Evolutionary conservation across 2,888 invertebrate genomes (phyloP).

Genomic region (Seira musarum): DNA sequence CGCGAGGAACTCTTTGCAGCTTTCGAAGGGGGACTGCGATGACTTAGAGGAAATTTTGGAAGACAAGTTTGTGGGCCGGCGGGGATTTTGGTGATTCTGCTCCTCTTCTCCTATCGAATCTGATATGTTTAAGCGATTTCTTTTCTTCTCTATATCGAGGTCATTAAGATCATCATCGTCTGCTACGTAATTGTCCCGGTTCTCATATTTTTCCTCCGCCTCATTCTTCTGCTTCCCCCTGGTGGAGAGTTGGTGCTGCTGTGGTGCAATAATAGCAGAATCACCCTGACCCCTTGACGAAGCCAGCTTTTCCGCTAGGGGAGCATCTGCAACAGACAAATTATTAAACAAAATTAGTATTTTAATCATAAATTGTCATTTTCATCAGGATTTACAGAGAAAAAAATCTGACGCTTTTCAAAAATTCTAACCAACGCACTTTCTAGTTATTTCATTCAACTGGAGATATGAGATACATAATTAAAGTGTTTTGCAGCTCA

Average conservation of each 20-base stretch:
- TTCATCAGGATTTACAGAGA: no score
- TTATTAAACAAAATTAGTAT: no score
- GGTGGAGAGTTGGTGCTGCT: slow-evolving; percentile 64
- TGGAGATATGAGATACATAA: no score
- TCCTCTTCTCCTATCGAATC: slow-evolving; percentile 34
- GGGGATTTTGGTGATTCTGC: slow-evolving; percentile 4
- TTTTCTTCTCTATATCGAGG: slow-evolving; percentile 24
- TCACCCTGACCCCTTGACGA: slow-evolving; percentile 66
- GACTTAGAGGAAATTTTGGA: slow-evolving; percentile 29
- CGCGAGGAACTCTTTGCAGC: slow-evolving; percentile 66
- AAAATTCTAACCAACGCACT: neutral
- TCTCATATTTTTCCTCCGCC: slow-evolving; percentile 65
- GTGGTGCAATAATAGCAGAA: slow-evolving; percentile 65
- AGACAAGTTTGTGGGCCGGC: slow-evolving; percentile 41
- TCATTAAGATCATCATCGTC: slow-evolving; percentile 28
- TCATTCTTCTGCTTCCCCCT: slow-evolving; percentile 64
- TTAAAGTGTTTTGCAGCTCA: no score
- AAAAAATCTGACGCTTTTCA: neutral
- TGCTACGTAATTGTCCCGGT: slow-evolving; percentile 65
- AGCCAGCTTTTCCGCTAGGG: slow-evolving; percentile 68
- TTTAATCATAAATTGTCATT: neutral
- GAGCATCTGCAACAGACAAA: slow-evolving; percentile 56
- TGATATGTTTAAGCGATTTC: slow-evolving; percentile 47
- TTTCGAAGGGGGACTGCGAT: slow-evolving; percentile 56
- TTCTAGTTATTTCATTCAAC: neutral